These are phyloP conservation scores for Andinoacara biseriatus DNA, from an alignment of 2,113 vertebrate species.

Conservation along the genomic window DNA sequence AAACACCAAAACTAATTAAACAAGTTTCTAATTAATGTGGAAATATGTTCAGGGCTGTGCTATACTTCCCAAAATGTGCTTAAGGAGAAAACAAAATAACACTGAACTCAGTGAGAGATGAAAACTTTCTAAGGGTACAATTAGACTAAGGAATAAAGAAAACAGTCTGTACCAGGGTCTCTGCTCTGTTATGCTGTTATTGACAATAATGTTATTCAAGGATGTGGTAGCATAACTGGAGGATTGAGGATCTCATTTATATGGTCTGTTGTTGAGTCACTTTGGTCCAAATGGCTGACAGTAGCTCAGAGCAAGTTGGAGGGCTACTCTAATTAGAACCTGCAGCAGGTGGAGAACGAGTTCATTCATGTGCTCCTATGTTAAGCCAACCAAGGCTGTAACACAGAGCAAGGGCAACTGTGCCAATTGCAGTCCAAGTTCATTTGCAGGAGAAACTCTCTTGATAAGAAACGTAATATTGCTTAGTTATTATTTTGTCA, in stretches of 20 bases:
- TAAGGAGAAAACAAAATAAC: constrained; percentile 9
- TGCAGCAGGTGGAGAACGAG: background rate
- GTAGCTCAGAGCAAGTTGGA: background rate
- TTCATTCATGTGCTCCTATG: background rate
- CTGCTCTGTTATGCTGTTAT: background rate
- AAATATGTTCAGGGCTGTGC: background rate
- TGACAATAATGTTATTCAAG: background rate
- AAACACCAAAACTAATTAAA: background rate
- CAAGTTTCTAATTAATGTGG: constrained; percentile 20
- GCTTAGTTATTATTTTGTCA: background rate
- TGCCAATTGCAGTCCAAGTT: background rate
- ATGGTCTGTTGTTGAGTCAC: fast-evolving
- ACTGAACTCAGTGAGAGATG: background rate
- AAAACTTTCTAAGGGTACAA: constrained; percentile 34
- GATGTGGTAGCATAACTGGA: background rate
- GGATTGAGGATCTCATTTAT: background rate
- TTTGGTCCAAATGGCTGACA: constrained; percentile 14
- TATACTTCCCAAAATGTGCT: background rate
- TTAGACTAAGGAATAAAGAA: background rate
- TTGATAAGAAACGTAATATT: background rate
- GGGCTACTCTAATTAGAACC: background rate
- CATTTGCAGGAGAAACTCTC: background rate
- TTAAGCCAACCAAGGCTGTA: background rate
- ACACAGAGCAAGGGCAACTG: background rate
- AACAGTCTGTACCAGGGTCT: background rate